These are phyloP conservation scores for Acleris emargana DNA, from an alignment of 2,888 invertebrate genomes.

Conservation along the genomic window DNA sequence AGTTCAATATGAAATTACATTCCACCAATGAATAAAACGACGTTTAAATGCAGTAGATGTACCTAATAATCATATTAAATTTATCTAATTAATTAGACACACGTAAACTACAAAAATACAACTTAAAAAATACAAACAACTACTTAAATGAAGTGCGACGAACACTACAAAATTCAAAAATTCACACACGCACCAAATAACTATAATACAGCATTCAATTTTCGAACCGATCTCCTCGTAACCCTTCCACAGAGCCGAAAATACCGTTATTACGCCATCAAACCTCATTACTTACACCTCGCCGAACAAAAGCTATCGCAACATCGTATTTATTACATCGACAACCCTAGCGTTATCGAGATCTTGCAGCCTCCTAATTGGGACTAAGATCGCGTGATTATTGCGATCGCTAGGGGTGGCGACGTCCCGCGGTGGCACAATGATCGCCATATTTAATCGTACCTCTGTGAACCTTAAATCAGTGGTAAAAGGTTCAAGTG, in stretches of 20 bases:
- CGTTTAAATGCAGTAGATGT: too few species aligned
- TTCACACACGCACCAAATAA: too few species aligned
- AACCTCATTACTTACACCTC: constrained; percentile 34
- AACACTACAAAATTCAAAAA: too few species aligned
- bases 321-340: constrained; percentile 43
- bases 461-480: too few species aligned
- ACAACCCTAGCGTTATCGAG: constrained; percentile 51
- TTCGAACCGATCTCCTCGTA: not conserved
- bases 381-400: constrained; percentile 66
- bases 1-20: too few species aligned
- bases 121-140: constrained; percentile 7
- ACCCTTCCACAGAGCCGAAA: constrained; percentile 32
- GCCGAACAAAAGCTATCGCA: constrained; percentile 42
- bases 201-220: not conserved
- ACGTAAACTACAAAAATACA: not conserved
- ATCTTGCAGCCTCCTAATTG: constrained; percentile 67
- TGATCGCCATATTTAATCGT: too few species aligned
- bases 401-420: constrained; percentile 53
- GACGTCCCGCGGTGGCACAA: constrained; percentile 54
- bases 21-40: too few species aligned
- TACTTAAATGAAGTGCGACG: not conserved
- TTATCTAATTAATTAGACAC: not conserved
- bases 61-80: too few species aligned
- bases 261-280: constrained; percentile 39
- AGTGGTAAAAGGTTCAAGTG: too few species aligned